These are phyloP conservation scores for Amphiprion ocellaris DNA, from an alignment of 2,113 vertebrate genomes.

Conservation along the genomic window DNA sequence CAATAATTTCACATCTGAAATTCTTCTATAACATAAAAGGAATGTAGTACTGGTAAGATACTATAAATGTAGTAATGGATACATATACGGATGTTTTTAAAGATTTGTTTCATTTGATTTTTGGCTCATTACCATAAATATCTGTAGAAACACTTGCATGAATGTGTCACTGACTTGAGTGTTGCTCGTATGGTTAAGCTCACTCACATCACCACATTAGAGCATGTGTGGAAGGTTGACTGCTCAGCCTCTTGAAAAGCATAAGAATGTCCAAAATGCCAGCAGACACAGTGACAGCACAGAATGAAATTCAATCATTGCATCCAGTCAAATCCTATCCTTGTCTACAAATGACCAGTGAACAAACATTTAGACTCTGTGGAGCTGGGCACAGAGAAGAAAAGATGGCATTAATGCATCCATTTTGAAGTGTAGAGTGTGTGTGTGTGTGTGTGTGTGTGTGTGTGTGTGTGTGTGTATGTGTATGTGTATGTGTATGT, in stretches of 20 bases:
- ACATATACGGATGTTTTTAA: too few species aligned
- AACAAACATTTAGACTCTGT: neutral
- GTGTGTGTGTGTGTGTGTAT: slow-evolving; percentile 34
- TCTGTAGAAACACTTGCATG: too few species aligned
- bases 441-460: slow-evolving; percentile 38
- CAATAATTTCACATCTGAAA: too few species aligned
- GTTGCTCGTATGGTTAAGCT: too few species aligned
- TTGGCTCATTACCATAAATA: too few species aligned
- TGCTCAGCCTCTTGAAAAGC: neutral
- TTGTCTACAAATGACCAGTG: neutral
- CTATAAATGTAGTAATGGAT: too few species aligned
- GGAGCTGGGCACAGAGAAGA: neutral
- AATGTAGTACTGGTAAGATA: too few species aligned
- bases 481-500: slow-evolving; percentile 26
- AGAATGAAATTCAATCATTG: neutral
- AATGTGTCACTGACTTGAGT: too few species aligned
- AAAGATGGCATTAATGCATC: slow-evolving; percentile 44
- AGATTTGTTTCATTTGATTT: too few species aligned
- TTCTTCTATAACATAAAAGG: too few species aligned
- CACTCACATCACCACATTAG: neutral
- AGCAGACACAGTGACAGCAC: neutral
- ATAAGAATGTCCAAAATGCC: neutral
- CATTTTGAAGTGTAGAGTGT: slow-evolving; percentile 57
- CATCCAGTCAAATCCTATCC: neutral
- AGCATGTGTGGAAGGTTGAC: neutral